Percentiles rank a stretch among this genome's conserved stretches.
Conservation (phyloP, 2,888 invertebrate species). For the Phalangium opilio region DNA sequence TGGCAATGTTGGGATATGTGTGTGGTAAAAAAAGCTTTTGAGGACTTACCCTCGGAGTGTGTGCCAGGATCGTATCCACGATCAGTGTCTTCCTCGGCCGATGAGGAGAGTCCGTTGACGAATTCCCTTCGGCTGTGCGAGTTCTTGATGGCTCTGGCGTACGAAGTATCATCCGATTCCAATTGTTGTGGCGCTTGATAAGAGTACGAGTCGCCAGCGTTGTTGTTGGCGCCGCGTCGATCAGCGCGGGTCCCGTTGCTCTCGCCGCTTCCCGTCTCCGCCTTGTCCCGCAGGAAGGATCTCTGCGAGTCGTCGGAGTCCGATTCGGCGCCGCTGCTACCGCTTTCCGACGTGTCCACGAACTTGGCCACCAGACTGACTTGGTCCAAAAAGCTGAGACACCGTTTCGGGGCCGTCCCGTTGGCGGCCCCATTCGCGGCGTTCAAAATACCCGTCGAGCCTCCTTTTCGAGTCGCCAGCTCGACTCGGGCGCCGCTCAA, state of each 20-base stretch:
- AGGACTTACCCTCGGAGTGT: constrained; percentile 15
- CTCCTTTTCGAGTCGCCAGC: not conserved
- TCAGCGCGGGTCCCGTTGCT: constrained; percentile 4
- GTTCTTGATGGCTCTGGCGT: constrained; percentile 20
- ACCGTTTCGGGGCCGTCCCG: not conserved
- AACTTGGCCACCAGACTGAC: constrained; percentile 10
- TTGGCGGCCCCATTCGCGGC: too few relatives aligned
- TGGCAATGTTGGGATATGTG: not conserved
- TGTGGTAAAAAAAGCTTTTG: not conserved
- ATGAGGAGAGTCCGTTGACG: constrained; percentile 18
- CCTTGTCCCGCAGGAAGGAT: too few relatives aligned
- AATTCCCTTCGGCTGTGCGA: constrained; percentile 10
- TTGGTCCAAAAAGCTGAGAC: constrained; percentile 7
- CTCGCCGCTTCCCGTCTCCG: constrained; percentile 3
- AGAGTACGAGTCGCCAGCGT: not conserved
- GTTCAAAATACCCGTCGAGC: too few relatives aligned
- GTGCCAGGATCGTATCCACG: constrained; percentile 15
- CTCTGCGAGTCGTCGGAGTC: too few relatives aligned
- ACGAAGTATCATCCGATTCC: constrained; percentile 21
- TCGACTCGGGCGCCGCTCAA: not conserved
- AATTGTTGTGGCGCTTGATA: too few relatives aligned
- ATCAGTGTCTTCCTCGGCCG: constrained; percentile 20
- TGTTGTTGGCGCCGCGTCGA: not conserved
- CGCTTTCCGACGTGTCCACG: constrained; percentile 8
- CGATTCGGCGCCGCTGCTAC: too few relatives aligned